Evolutionary conservation across 1,140 invertebrate species (phyloP).

Genomic region (Anastrepha ludens): DNA sequence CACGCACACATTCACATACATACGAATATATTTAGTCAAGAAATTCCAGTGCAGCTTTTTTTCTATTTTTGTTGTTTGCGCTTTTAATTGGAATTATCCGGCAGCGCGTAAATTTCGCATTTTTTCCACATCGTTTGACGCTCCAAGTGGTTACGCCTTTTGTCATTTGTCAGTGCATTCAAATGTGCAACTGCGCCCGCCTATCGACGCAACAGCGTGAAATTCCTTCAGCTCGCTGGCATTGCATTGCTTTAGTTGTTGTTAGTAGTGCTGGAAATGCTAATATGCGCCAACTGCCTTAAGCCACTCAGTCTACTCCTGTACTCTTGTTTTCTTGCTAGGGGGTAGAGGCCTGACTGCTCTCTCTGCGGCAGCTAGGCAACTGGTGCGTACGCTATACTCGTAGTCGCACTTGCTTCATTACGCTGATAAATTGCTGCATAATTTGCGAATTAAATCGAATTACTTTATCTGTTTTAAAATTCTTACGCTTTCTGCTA

Average conservation of each 20-base stretch:
- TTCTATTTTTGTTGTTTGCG: conserved; percentile 24
- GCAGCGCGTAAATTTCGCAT: conserved; percentile 34
- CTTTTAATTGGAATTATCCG: conserved; percentile 40
- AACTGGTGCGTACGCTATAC: neutral
- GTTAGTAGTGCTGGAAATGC: conserved; percentile 8
- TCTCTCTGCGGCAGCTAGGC: neutral
- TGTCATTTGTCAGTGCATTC: conserved; percentile 56
- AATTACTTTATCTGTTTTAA: neutral
- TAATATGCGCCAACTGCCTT: neutral
- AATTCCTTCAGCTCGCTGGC: neutral
- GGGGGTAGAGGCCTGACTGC: neutral
- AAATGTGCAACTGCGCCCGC: neutral
- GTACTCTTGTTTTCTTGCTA: neutral
- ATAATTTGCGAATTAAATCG: conserved; percentile 12
- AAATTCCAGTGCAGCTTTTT: neutral
- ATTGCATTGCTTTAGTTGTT: neutral
- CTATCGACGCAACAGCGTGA: neutral
- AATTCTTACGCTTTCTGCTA: neutral
- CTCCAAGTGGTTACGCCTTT: conserved; percentile 58
- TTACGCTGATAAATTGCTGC: conserved; percentile 4
- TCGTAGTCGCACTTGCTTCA: neutral
- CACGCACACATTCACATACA: neutral
- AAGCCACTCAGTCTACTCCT: neutral
- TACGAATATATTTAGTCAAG: neutral
- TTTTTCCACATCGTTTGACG: conserved; percentile 19